These are phyloP conservation scores for Trichosurus vulpecula DNA, from an alignment of 2,797 vertebrate species.

Conservation along the genomic window DNA sequence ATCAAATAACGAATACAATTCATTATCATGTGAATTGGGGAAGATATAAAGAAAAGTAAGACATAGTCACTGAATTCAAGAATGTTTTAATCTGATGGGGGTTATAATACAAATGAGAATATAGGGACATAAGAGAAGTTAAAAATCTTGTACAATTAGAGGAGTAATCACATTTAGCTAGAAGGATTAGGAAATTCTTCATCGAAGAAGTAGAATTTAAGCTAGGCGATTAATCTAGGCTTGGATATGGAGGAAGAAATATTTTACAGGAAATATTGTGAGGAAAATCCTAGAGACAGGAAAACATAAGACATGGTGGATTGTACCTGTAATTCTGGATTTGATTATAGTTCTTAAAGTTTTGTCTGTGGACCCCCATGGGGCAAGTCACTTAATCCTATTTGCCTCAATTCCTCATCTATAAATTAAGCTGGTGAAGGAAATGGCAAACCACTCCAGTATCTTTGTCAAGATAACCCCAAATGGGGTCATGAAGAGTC, in stretches of 20 bases:
- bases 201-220: neutral
- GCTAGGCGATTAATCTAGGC: neutral
- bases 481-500: neutral
- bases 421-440: too few species aligned
- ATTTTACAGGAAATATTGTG: neutral
- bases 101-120: neutral
- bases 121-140: neutral
- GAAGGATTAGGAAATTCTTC: neutral
- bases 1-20: neutral
- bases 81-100: neutral
- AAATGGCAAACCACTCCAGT: neutral
- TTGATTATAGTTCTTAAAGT: neutral
- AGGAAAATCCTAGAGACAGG: neutral
- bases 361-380: neutral
- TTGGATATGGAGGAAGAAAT: neutral
- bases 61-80: neutral
- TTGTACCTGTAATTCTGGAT: neutral
- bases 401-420: too few species aligned
- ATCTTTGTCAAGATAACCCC: neutral
- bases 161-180: neutral
- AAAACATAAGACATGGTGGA: neutral
- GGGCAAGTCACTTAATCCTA: neutral
- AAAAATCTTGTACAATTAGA: neutral
- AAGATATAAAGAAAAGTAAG: neutral
- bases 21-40: neutral